Conservation (phyloP, 2,113 vertebrate genomes). For the Actinemys pallida region DNA sequence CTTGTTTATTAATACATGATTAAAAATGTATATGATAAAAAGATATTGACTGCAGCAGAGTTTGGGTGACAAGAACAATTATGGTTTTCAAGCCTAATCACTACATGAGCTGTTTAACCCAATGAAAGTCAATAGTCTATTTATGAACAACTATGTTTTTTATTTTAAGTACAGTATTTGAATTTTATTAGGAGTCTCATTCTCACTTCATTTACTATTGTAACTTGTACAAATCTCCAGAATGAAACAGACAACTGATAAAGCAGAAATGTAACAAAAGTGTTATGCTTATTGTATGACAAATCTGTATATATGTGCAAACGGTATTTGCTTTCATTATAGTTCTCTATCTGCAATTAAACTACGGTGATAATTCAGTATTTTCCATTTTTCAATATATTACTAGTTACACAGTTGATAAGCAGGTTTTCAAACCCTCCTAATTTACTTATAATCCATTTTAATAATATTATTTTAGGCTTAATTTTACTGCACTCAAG, state of each 20-base stretch:
- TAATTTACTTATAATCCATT: constrained; percentile 16
- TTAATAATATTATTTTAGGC: constrained; percentile 39
- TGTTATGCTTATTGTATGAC: constrained; percentile 25
- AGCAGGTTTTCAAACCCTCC: not conserved
- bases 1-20: constrained; percentile 90
- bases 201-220: constrained; percentile 54
- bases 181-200: constrained; percentile 61
- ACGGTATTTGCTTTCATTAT: constrained; percentile 45
- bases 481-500: not conserved
- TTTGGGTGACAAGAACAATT: constrained; percentile 86
- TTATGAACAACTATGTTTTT: constrained; percentile 75
- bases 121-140: constrained; percentile 78
- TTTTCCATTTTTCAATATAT: constrained; percentile 25
- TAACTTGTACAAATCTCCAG: constrained; percentile 7
- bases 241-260: constrained; percentile 30
- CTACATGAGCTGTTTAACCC: constrained; percentile 66
- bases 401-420: constrained; percentile 27
- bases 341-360: constrained; percentile 36
- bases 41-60: constrained; percentile 81
- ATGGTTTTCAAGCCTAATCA: constrained; percentile 76
- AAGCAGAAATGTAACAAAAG: constrained; percentile 32
- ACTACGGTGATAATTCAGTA: constrained; percentile 31
- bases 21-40: constrained; percentile 90
- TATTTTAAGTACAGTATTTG: constrained; percentile 64
- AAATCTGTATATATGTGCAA: constrained; percentile 18